phyloP scores from a whole-genome alignment of 2,888 invertebrate genomes.

The Zelleria hepariella region DNA sequence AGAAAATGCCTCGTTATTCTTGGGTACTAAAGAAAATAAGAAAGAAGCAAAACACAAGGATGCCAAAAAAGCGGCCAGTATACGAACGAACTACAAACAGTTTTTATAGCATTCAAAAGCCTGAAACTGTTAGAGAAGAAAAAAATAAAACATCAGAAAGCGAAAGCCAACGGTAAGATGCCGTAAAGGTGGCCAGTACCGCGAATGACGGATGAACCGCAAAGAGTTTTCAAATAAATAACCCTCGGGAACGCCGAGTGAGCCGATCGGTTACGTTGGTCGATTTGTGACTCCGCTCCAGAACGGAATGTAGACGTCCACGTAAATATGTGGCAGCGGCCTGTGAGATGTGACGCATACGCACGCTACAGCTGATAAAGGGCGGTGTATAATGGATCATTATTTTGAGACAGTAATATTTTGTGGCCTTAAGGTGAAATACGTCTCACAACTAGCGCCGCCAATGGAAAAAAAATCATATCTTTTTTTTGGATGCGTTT shows the following conservation, averaged over 20 bases:
- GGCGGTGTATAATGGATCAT: conserved; percentile 7
- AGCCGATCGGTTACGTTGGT: conserved; percentile 12
- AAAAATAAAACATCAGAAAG: too few species aligned
- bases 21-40: background rate
- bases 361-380: conserved; percentile 27
- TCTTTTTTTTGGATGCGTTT: too few species aligned
- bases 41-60: background rate
- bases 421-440: too few species aligned
- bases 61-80: background rate
- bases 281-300: conserved; percentile 62
- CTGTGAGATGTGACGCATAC: conserved; percentile 49
- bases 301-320: conserved; percentile 40
- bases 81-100: background rate
- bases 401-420: too few species aligned
- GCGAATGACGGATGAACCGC: background rate
- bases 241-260: background rate
- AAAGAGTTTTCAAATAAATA: background rate
- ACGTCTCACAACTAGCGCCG: too few species aligned
- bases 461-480: too few species aligned
- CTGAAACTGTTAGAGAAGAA: too few species aligned
- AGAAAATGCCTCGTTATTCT: background rate
- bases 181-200: background rate
- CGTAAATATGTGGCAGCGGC: conserved; percentile 14
- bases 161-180: too few species aligned
- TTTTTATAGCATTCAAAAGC: background rate